phyloP scores from a whole-genome alignment of 2,797 vertebrate species.

The Alcedo quadribrachys region DNA sequence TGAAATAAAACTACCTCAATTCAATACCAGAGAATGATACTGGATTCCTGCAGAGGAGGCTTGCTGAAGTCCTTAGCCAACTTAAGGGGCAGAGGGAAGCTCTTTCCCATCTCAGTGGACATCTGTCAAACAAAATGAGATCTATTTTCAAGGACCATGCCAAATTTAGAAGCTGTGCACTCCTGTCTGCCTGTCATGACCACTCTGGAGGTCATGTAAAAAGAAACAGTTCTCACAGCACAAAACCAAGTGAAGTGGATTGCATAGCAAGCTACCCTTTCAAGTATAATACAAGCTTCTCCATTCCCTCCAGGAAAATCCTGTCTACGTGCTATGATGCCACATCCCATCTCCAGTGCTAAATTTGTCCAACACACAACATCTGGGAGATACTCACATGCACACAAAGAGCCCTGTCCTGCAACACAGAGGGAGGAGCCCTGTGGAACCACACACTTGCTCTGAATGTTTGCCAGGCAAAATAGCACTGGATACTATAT shows the following conservation, averaged over 20 bases:
- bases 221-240: constrained; percentile 31
- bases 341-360: not conserved
- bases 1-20: not conserved
- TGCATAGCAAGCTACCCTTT: not conserved
- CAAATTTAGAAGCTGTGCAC: not conserved
- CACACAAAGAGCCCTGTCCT: not conserved
- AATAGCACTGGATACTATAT: not conserved
- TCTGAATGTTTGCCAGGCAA: not conserved
- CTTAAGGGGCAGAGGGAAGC: not conserved
- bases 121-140: not conserved
- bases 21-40: not conserved
- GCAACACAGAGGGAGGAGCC: not conserved
- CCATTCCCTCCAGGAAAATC: constrained; percentile 2
- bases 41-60: not conserved
- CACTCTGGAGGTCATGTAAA: not conserved
- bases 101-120: not conserved
- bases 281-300: not conserved
- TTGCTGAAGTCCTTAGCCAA: not conserved
- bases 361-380: not conserved
- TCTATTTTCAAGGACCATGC: not conserved
- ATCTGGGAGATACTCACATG: constrained; percentile 2
- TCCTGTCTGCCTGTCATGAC: not conserved
- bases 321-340: constrained; percentile 26
- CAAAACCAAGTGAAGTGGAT: not conserved
- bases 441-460: not conserved